phyloP scores from a whole-genome alignment of 2,888 invertebrate species.

The Scelioninae gen. 2 region DNA sequence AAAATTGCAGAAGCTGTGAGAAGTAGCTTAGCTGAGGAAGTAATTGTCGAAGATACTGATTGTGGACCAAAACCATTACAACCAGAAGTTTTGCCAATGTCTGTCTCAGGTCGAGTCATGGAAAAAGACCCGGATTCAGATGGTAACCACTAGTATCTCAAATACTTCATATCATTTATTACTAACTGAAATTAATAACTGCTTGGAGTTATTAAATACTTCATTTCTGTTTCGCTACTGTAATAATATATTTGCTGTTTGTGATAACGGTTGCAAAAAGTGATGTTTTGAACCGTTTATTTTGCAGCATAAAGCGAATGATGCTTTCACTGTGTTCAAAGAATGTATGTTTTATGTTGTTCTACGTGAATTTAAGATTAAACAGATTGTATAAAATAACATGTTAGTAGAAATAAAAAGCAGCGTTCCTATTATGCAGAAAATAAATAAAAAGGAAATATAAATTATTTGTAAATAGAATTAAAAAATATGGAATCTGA shows the following conservation, averaged over 20 bases:
- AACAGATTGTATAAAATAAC: conserved; percentile 24
- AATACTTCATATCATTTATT: conserved; percentile 64
- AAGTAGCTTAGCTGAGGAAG: conserved; percentile 74
- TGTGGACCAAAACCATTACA: conserved; percentile 68
- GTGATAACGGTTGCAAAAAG: conserved; percentile 4
- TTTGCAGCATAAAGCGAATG: conserved; percentile 29
- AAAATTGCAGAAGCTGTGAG: conserved; percentile 70
- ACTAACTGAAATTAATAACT: conserved; percentile 51
- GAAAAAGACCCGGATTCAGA: conserved; percentile 73
- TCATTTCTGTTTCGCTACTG: conserved; percentile 35
- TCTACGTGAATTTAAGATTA: conserved; percentile 2
- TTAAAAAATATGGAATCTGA: background rate
- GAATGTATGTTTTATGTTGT: conserved; percentile 29
- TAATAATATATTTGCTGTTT: conserved; percentile 27
- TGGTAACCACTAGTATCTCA: conserved; percentile 71
- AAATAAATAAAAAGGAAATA: background rate
- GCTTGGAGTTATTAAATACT: conserved; percentile 33
- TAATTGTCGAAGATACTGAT: conserved; percentile 72
- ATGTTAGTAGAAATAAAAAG: background rate
- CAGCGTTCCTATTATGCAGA: conserved; percentile 14
- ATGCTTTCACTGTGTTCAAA: conserved; percentile 35
- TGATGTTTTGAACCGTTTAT: conserved; percentile 13
- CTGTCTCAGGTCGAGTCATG: conserved; percentile 57
- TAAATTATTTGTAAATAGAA: background rate
- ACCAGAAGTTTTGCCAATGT: conserved; percentile 69